Evolutionary conservation across 1,140 invertebrate species (phyloP).

Genomic region (Acromyrmex charruanus): DNA sequence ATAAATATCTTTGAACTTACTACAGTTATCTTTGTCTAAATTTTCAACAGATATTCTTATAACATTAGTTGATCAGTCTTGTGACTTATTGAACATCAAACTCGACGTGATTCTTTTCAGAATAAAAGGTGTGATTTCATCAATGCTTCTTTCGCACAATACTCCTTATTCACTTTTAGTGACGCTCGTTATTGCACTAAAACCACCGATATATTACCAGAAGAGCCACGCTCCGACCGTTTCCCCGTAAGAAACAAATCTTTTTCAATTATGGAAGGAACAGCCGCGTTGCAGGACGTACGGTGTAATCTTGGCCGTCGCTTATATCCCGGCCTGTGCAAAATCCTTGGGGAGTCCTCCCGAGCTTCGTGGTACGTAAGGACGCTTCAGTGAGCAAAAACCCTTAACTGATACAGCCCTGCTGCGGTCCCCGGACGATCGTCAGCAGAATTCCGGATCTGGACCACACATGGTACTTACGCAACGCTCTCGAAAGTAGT

Average conservation of each 20-base stretch:
- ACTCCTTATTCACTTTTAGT: not conserved
- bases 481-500: constrained; percentile 29
- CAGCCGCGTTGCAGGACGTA: constrained; percentile 74
- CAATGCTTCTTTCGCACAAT: not conserved
- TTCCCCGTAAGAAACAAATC: constrained; percentile 77
- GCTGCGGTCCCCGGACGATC: constrained; percentile 80
- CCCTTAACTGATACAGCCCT: constrained; percentile 80
- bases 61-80: not conserved
- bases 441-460: constrained; percentile 84
- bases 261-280: constrained; percentile 82
- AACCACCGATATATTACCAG: constrained; percentile 7
- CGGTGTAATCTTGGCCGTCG: constrained; percentile 79
- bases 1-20: not conserved
- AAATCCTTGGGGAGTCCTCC: constrained; percentile 82
- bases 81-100: not conserved
- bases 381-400: constrained; percentile 82
- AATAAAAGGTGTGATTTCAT: not conserved
- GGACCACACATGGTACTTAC: constrained; percentile 80
- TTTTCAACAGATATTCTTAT: not conserved
- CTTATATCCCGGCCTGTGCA: constrained; percentile 69
- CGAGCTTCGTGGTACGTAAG: constrained; percentile 76
- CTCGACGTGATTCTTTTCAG: too few relatives aligned
- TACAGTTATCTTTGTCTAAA: not conserved
- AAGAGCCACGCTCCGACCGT: not conserved
- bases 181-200: too few relatives aligned